phyloP scores from a whole-genome alignment of 2,797 vertebrate species.

The Peromyscus melanophrys region DNA sequence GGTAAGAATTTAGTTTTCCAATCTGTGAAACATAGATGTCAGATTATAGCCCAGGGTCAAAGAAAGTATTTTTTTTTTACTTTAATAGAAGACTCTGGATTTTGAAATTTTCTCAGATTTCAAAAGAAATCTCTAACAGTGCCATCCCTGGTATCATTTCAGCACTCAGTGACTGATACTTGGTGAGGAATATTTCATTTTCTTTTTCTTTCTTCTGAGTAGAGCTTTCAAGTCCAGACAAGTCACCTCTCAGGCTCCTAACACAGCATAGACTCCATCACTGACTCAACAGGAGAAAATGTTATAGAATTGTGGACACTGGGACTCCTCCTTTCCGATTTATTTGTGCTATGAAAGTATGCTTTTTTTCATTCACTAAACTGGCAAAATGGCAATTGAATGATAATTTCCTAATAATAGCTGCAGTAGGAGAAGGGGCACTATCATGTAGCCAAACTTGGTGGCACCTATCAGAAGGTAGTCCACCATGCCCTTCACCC shows the following conservation, averaged over 20 bases:
- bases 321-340: not conserved
- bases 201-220: constrained; percentile 23
- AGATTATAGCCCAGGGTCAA: constrained; percentile 52
- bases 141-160: constrained; percentile 2
- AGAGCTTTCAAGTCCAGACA: constrained; percentile 17
- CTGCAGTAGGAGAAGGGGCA: not conserved
- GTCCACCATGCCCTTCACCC: not conserved
- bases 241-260: not conserved
- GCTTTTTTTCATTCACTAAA: not conserved
- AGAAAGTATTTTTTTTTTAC: constrained; percentile 55
- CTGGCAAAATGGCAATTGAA: constrained; percentile 27
- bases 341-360: not conserved
- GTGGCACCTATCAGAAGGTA: not conserved
- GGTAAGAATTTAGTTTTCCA: constrained; percentile 54
- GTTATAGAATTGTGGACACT: not conserved
- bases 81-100: constrained; percentile 36
- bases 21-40: constrained; percentile 33
- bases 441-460: not conserved
- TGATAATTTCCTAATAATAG: not conserved
- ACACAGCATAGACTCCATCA: not conserved
- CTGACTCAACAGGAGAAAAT: not conserved
- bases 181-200: not conserved
- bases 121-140: constrained; percentile 51
- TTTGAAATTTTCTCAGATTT: constrained; percentile 64
- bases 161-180: not conserved